Percentiles rank a stretch among this genome's conserved stretches.
These are phyloP conservation scores for Gonioctena quinquepunctata DNA, from an alignment of 1,140 invertebrate genomes.

Conservation along the genomic window DNA sequence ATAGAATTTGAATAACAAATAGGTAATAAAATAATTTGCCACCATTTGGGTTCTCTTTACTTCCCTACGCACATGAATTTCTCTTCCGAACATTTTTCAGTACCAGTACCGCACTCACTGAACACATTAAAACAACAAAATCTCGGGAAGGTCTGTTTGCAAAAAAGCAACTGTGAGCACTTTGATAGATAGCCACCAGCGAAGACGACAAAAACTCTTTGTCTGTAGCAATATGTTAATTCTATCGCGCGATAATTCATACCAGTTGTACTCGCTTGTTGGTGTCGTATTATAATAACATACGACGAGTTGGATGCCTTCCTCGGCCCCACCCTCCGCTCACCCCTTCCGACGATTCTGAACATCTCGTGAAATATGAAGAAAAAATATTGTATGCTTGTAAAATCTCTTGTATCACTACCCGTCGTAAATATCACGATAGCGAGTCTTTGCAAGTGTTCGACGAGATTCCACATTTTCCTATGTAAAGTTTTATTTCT, in stretches of 20 bases:
- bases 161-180: slow-evolving; percentile 14
- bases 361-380: slow-evolving; percentile 23
- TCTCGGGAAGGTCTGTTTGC: not conserved
- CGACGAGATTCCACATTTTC: no score
- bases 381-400: slow-evolving; percentile 30
- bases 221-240: slow-evolving; percentile 42
- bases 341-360: slow-evolving; percentile 6
- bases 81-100: no score
- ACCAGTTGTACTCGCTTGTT: slow-evolving; percentile 38
- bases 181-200: slow-evolving; percentile 41
- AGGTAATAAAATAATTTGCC: no score
- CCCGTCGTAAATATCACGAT: not conserved
- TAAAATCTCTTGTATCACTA: slow-evolving; percentile 26
- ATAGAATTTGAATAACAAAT: no score
- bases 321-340: not conserved
- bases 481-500: no score
- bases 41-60: no score
- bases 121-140: not conserved
- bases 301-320: slow-evolving; percentile 30
- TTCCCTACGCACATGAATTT: no score
- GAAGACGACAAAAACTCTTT: slow-evolving; percentile 39
- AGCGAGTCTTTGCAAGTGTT: not conserved
- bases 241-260: slow-evolving; percentile 42
- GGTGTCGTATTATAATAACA: slow-evolving; percentile 39
- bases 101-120: not conserved